Evolutionary conservation across 2,113 vertebrate species (phyloP).

Genomic region (Verasper variegatus): DNA sequence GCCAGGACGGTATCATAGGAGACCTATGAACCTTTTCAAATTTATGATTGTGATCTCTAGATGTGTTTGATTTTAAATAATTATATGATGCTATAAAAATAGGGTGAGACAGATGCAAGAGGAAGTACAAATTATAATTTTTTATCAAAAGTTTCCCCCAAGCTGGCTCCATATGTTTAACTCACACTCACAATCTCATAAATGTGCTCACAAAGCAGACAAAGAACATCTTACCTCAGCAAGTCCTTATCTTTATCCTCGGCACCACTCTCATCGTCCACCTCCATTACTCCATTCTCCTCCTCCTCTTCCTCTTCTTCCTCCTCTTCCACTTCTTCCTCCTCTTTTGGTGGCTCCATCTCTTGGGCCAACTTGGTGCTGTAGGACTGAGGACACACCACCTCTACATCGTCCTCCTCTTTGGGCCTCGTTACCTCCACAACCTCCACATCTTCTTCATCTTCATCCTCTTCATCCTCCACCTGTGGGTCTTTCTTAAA

Average conservation of each 20-base stretch:
- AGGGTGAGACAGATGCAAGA: no score
- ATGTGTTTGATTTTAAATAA: neutral
- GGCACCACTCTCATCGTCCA: constrained; percentile 79
- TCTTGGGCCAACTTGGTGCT: constrained; percentile 62
- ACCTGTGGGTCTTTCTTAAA: constrained; percentile 71
- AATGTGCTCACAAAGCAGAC: neutral
- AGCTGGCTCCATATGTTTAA: no score
- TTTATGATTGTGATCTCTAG: neutral
- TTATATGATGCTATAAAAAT: no score
- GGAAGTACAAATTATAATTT: no score
- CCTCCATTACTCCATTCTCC: constrained; percentile 67
- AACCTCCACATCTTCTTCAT: constrained; percentile 73
- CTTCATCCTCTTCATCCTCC: constrained; percentile 51
- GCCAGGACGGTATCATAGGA: no score
- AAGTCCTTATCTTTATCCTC: constrained; percentile 82
- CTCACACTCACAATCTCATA: neutral
- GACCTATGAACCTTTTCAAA: neutral
- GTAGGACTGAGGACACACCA: constrained; percentile 59
- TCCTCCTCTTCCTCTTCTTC: constrained; percentile 54
- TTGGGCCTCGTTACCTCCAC: constrained; percentile 68
- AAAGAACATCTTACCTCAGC: constrained; percentile 69
- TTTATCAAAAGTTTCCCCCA: no score
- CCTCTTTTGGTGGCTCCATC: constrained; percentile 53
- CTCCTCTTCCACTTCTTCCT: constrained; percentile 60
- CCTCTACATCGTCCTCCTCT: constrained; percentile 67